These are phyloP conservation scores for Drosophila navojoa DNA, from an alignment of 1,140 invertebrate genomes.

Conservation along the genomic window DNA sequence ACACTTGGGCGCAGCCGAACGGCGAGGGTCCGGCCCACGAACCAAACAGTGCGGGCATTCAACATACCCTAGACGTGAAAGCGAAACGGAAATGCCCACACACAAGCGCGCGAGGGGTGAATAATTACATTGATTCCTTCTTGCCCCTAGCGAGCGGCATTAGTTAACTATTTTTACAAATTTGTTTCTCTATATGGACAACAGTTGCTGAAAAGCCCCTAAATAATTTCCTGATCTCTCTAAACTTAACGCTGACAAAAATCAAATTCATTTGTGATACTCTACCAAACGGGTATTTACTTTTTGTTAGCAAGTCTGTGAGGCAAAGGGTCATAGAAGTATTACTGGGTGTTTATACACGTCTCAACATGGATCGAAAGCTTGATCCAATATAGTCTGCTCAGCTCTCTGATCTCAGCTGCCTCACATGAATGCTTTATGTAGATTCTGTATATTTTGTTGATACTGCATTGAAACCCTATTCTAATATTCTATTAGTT, in stretches of 20 bases:
- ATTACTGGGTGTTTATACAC: too few relatives aligned
- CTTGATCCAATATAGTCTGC: too few relatives aligned
- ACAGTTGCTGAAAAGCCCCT: background rate
- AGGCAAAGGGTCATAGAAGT: too few relatives aligned
- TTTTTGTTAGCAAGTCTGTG: too few relatives aligned
- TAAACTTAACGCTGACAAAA: conserved; percentile 9
- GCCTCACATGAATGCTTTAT: too few relatives aligned
- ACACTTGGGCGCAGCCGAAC: conserved; percentile 64
- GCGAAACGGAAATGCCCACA: conserved; percentile 72
- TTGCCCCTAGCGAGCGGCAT: conserved; percentile 20
- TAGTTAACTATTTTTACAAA: background rate
- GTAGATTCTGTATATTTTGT: too few relatives aligned
- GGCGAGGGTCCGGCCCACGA: conserved; percentile 54
- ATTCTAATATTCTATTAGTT: too few relatives aligned
- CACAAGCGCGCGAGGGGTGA: conserved; percentile 59
- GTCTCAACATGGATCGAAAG: too few relatives aligned
- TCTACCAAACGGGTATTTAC: background rate
- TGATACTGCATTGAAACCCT: too few relatives aligned
- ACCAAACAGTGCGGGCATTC: conserved; percentile 50
- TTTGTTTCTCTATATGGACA: background rate
- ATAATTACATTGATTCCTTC: conserved; percentile 69
- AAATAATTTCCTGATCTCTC: conserved; percentile 17
- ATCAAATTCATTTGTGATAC: conserved; percentile 20
- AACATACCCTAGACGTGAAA: conserved; percentile 33
- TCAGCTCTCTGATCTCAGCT: too few relatives aligned